Base-by-base conservation (phyloP, 2,888 invertebrate species). In the Asteroscopus sphinx region DNA sequence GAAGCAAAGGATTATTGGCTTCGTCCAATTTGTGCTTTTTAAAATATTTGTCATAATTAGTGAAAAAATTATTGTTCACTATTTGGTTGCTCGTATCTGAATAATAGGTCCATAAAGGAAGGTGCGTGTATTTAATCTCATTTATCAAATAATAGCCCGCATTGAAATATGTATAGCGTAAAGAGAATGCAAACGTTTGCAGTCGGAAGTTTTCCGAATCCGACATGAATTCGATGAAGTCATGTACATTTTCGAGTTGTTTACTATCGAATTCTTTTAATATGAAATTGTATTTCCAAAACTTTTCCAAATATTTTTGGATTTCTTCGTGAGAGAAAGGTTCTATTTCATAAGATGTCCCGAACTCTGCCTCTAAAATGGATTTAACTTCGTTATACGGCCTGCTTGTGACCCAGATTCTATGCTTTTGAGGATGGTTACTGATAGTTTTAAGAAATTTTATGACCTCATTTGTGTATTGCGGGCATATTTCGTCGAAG, bases 401-500 rank as follows among this genome's bases (percentile, higher is more conserved):
- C n/a, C 74, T 59, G 21, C 66, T 74, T 0, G 76, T 63, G 0
- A 75, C 46, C 74, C 74, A 66, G 33, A 63, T 52, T 32, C 12
- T 56, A 8, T 58, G 56, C 12, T 47, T 45, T 1, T n/a, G 6
- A 15, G 13, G 45, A 35, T 42, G 11, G 6, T 39, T 13, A n/a
- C 17, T 58, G 17, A 65, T 6, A n/a, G 15, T 36, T 16, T 40
- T 36, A 0, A 71, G 16, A 12, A 36, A 55, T 7, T 39, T 30
- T 9, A 63, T 25, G 0, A 69, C 67, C n/a, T 53, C 54, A 15
- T 17, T 26, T 35, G 44, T 48, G 17, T 75, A 73, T 41, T 62
- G 47, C 0, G 75, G 75, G 28, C 67, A 76, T 3, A 75, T 62
- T 45, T 76, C 76, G n/a, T 75, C 76, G 26, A 75, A 69, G 0